Conservation (phyloP, 2,888 invertebrate species). For the Rotaria macrura region DNA sequence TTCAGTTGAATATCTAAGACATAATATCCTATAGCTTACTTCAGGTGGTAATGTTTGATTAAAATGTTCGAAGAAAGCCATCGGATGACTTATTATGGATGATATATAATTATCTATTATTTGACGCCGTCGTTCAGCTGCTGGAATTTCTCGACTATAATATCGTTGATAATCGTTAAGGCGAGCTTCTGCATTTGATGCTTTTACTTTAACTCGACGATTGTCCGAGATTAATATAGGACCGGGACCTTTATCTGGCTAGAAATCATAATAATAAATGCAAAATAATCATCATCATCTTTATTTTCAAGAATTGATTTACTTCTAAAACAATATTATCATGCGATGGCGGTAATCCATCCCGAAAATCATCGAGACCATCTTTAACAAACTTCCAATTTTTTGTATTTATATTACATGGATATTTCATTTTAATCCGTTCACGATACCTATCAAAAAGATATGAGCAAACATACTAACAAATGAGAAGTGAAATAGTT, state of each 20-base stretch:
- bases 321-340: slow-evolving; percentile 43
- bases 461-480: not conserved
- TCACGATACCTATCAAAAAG: slow-evolving; percentile 45
- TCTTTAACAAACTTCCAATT: slow-evolving; percentile 48
- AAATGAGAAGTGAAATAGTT: too few relatives aligned
- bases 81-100: slow-evolving; percentile 46
- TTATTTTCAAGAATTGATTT: not conserved
- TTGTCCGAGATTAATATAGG: slow-evolving; percentile 42
- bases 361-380: slow-evolving; percentile 49
- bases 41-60: slow-evolving; percentile 49
- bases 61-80: slow-evolving; percentile 49
- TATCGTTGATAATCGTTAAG: slow-evolving; percentile 46
- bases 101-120: slow-evolving; percentile 48
- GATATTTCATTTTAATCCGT: slow-evolving; percentile 42
- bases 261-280: not conserved
- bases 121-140: slow-evolving; percentile 44
- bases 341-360: slow-evolving; percentile 47
- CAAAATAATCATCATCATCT: too few relatives aligned
- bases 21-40: slow-evolving; percentile 37
- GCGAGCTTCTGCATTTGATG: slow-evolving; percentile 40
- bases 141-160: slow-evolving; percentile 43
- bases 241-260: slow-evolving; percentile 41
- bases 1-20: not conserved
- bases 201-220: slow-evolving; percentile 40
- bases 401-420: slow-evolving; percentile 40